A percentile compares a stretch with the other conserved stretches of the same genome.
phyloP scores from a whole-genome alignment of 2,113 vertebrate species.

The Sterrhoptilus dennistouni region DNA sequence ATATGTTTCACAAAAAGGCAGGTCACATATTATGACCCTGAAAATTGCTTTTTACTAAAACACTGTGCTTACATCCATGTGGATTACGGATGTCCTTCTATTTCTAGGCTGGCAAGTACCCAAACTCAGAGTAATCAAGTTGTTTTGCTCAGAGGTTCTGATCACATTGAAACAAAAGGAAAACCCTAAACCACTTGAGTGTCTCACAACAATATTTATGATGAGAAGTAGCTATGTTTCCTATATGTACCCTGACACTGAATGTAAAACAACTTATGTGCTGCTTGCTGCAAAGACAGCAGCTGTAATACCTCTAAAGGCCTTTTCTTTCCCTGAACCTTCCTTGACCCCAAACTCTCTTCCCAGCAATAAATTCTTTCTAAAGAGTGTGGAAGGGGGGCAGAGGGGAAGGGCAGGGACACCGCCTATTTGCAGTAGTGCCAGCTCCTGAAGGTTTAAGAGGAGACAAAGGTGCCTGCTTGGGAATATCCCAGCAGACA shows the following conservation, averaged over 20 bases:
- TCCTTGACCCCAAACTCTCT: conserved; percentile 6
- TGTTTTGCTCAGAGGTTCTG: neutral
- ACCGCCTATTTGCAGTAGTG: neutral
- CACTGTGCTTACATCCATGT: neutral
- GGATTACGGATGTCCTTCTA: neutral
- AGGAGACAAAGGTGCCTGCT: neutral
- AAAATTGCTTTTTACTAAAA: neutral
- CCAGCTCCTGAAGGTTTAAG: neutral
- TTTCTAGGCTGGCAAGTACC: neutral
- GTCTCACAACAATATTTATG: neutral
- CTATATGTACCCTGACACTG: neutral
- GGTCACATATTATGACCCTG: neutral
- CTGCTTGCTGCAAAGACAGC: neutral
- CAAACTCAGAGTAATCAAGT: neutral
- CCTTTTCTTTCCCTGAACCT: conserved; percentile 25
- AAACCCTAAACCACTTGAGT: neutral
- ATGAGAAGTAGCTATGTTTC: neutral
- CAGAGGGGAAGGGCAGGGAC: neutral
- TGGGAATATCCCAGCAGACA: neutral
- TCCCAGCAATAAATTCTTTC: conserved; percentile 18
- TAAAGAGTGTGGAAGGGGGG: neutral
- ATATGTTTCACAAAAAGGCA: neutral
- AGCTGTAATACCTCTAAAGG: neutral
- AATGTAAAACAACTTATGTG: neutral
- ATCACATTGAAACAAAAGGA: neutral